phyloP scores from a whole-genome alignment of 2,113 vertebrate genomes.

The Apeltes quadracus region DNA sequence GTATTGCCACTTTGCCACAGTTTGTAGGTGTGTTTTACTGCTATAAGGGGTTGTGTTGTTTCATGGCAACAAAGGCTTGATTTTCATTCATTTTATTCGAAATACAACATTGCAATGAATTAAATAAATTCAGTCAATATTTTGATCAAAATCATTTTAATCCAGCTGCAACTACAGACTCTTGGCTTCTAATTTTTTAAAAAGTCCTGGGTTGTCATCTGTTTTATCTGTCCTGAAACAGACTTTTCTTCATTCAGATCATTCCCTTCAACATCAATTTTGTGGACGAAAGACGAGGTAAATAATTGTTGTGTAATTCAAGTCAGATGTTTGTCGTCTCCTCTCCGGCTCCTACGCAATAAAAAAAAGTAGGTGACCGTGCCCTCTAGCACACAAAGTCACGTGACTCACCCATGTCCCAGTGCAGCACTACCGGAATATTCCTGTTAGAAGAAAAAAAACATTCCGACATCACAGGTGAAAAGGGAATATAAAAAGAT shows the following conservation, averaged over 20 bases:
- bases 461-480: not conserved
- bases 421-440: not conserved
- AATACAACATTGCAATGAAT: not conserved
- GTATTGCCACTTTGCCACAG: not conserved
- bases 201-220: not conserved
- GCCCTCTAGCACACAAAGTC: not conserved
- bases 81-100: not conserved
- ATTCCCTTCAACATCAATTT: not conserved
- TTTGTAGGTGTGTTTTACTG: not conserved
- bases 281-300: not conserved
- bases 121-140: not conserved
- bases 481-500: not conserved
- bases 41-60: not conserved
- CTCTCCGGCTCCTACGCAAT: not conserved
- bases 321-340: not conserved
- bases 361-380: conserved; percentile 10
- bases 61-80: not conserved
- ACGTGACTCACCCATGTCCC: conserved; percentile 16
- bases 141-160: not conserved
- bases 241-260: not conserved
- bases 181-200: not conserved
- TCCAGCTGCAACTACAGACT: not conserved
- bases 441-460: not conserved
- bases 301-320: not conserved
- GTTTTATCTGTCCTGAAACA: not conserved